These are phyloP conservation scores for Aphrophora alni DNA, from an alignment of 2,888 invertebrate species.

Conservation along the genomic window DNA sequence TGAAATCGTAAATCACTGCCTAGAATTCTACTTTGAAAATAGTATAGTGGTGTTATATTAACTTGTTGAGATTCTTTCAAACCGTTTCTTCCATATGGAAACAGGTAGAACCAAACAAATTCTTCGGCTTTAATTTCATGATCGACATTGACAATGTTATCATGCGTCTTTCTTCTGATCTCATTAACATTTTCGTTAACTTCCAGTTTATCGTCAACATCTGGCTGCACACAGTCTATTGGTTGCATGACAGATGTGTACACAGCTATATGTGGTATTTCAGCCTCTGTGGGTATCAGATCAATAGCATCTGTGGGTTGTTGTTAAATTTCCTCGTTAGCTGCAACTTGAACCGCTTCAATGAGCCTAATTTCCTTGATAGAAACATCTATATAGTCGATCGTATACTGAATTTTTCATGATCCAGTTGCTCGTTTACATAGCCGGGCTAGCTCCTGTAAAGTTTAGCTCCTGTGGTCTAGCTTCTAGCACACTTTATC, in stretches of 20 bases:
- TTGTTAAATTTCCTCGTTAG: no score
- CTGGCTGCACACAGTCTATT: conserved; percentile 44
- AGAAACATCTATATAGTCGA: neutral
- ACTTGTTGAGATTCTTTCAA: conserved; percentile 45
- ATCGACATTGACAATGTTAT: conserved; percentile 50
- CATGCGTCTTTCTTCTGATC: conserved; percentile 45
- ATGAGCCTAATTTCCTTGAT: no score
- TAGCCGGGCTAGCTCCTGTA: conserved; percentile 9
- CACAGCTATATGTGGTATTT: neutral
- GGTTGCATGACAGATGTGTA: conserved; percentile 47
- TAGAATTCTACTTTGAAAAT: conserved; percentile 45
- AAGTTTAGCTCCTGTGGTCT: no score
- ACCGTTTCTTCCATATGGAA: conserved; percentile 50
- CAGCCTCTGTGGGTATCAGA: no score
- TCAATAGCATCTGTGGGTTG: no score
- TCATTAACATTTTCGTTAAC: conserved; percentile 34
- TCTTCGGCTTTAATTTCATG: conserved; percentile 51
- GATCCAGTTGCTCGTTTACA: conserved; percentile 45
- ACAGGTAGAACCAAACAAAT: conserved; percentile 51
- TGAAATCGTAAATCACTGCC: conserved; percentile 47
- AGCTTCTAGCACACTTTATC: conserved; percentile 24
- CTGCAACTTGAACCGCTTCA: no score
- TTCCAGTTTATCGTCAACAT: conserved; percentile 45
- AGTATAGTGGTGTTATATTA: neutral
- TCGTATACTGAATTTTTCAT: conserved; percentile 41